Conservation (phyloP, 2,888 invertebrate genomes). For the Chloroclystis v-ata region DNA sequence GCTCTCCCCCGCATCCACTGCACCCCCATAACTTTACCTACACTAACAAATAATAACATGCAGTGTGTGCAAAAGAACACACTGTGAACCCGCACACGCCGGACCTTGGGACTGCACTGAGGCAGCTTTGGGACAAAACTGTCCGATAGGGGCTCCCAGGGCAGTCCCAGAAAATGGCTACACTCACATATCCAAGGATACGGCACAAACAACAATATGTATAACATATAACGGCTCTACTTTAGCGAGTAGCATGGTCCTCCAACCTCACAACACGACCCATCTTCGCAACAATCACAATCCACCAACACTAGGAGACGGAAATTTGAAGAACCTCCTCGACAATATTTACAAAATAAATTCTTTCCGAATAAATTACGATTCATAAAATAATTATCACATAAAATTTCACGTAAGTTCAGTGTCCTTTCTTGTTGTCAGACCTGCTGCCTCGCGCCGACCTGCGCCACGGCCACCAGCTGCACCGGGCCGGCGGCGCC, state of each 20-base stretch:
- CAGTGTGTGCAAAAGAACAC: constrained; percentile 36
- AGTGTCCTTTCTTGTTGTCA: constrained; percentile 29
- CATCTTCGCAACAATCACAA: constrained; percentile 48
- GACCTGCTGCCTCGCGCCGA: constrained; percentile 35
- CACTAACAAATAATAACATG: constrained; percentile 67
- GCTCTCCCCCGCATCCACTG: constrained; percentile 22
- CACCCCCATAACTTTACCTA: constrained; percentile 45
- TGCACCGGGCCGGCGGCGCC: constrained; percentile 55
- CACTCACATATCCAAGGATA: constrained; percentile 49
- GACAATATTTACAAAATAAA: constrained; percentile 71
- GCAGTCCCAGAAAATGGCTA: constrained; percentile 32
- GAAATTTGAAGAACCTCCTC: constrained; percentile 53
- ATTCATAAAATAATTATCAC: constrained; percentile 78
- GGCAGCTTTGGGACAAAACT: constrained; percentile 46
- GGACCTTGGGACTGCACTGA: constrained; percentile 31
- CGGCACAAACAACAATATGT: constrained; percentile 61
- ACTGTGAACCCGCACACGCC: constrained; percentile 34
- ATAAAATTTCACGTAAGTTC: constrained; percentile 65
- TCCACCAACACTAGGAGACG: constrained; percentile 57
- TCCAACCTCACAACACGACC: constrained; percentile 57
- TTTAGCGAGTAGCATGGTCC: constrained; percentile 66
- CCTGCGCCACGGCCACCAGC: constrained; percentile 63
- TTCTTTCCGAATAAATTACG: constrained; percentile 76
- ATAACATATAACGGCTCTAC: constrained; percentile 65
- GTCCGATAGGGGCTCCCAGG: constrained; percentile 36